Conservation (phyloP, 2,888 invertebrate species). For the Troides helena region DNA sequence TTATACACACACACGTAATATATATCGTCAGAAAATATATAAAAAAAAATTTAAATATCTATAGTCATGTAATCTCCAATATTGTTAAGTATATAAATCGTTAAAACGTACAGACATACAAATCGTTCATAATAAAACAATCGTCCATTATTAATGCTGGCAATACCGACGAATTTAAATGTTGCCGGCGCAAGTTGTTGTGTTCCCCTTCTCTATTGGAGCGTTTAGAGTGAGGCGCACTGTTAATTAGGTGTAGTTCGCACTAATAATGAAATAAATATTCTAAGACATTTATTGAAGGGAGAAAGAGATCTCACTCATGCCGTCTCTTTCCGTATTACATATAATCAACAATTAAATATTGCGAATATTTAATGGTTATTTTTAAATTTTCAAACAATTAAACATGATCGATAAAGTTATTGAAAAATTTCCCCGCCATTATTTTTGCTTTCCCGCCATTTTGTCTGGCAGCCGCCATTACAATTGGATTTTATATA, state of each 20-base stretch:
- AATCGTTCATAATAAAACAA: neutral
- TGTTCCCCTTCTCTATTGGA: slow-evolving; percentile 32
- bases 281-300: no score
- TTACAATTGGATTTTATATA: neutral
- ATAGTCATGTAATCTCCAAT: no score
- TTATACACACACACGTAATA: no score
- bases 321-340: no score
- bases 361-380: neutral
- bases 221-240: slow-evolving; percentile 35
- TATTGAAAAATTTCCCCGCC: neutral
- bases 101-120: no score
- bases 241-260: slow-evolving; percentile 35
- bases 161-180: slow-evolving; percentile 14
- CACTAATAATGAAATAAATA: slow-evolving; percentile 24
- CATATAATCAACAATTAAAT: neutral
- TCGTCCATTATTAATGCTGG: slow-evolving; percentile 20
- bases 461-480: neutral
- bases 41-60: no score
- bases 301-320: no score
- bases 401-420: neutral
- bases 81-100: no score
- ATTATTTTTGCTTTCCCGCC: neutral
- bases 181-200: slow-evolving; percentile 17
- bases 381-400: neutral
- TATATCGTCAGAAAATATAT: no score